Conservation (phyloP, 2,888 invertebrate genomes). For the Thera obeliscata region DNA sequence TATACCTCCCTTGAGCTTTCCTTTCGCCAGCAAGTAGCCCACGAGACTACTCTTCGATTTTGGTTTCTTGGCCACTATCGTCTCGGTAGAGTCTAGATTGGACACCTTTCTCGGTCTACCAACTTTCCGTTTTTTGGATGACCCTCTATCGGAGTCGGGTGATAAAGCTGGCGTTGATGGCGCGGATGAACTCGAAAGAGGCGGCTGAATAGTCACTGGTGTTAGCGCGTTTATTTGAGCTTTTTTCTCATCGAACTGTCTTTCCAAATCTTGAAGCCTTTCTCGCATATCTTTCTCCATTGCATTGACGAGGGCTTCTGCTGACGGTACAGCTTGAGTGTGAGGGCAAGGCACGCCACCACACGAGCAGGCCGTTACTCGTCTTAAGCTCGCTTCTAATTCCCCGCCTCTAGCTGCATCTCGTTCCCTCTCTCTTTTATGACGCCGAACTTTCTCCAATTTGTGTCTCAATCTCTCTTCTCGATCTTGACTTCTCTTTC, state of each 20-base stretch:
- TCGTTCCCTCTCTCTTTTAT: constrained; percentile 71
- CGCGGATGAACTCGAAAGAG: constrained; percentile 70
- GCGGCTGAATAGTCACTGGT: constrained; percentile 74
- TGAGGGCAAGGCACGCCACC: constrained; percentile 63
- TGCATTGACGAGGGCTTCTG: constrained; percentile 86
- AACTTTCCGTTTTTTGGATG: constrained; percentile 92
- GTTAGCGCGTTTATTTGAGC: constrained; percentile 90
- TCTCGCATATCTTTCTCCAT: constrained; percentile 93
- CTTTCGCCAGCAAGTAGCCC: constrained; percentile 87
- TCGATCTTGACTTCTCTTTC: constrained; percentile 70
- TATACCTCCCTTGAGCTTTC: constrained; percentile 83
- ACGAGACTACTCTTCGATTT: constrained; percentile 88
- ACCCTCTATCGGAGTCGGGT: constrained; percentile 78
- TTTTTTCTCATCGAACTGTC: constrained; percentile 93
- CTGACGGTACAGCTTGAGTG: constrained; percentile 71
- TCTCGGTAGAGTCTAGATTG: constrained; percentile 88
- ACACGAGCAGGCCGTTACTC: constrained; percentile 73
- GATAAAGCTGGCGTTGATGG: constrained; percentile 77
- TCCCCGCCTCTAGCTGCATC: constrained; percentile 68
- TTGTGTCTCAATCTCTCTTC: constrained; percentile 74
- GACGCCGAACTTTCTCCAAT: constrained; percentile 75
- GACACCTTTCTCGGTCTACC: constrained; percentile 91
- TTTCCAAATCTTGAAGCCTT: constrained; percentile 91
- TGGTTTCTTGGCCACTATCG: constrained; percentile 92
- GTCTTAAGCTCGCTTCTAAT: constrained; percentile 70